Evolutionary conservation across 2,888 invertebrate genomes (phyloP), one percentile per base, ranked within the genome.

Genomic region (Prosopocoilus inquinatus): DNA sequence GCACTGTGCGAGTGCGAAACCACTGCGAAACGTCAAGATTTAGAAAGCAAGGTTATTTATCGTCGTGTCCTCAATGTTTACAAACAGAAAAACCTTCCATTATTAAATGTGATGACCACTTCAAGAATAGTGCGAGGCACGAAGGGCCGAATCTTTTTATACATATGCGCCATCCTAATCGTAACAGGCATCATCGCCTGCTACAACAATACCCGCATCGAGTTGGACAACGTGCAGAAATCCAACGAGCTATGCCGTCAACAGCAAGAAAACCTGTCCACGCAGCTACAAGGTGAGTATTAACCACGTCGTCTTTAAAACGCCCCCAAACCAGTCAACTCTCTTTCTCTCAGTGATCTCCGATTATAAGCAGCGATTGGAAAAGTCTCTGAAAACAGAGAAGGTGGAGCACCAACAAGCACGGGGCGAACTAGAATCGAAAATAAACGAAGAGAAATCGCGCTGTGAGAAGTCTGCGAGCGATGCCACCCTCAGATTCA

Each of bases 51-150:
- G 58, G 60, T 58, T 56, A 51, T 20, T 46, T 56, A 51, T 20
- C 28, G 1, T 50, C 46, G 38, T 47, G 53, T 50, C 45, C 35
- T 55, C 50, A 58, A 63, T 63, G 61, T 63, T 63, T 56, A 53
- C 59, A 59, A 63, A 61, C 56, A 60, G 43, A 47, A 39, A 51
- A 47, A 35, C 51, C 44, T 43, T 36, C 9, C 35, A 49, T 41
- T 35, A 57, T 46, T 59, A 61, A 66, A 69, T 69, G 70, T 73
- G 64, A 81, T 81, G 80, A 80, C 78, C 62, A 77, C 81, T 60
- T 78, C 83, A 67, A 75, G 82, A 60, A 77, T 82, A 60, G 80
- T 82, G 64, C 79, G 84, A 58, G 81, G 82, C 62, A 81, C 82
- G 39, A 83, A 82, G 67, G 80, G 80, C 67, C 80, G 84, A 61